Evolutionary conservation across 64 coral and sea anemone genomes (phyloP).

Genomic region (Pachyseris speciosa): DNA sequence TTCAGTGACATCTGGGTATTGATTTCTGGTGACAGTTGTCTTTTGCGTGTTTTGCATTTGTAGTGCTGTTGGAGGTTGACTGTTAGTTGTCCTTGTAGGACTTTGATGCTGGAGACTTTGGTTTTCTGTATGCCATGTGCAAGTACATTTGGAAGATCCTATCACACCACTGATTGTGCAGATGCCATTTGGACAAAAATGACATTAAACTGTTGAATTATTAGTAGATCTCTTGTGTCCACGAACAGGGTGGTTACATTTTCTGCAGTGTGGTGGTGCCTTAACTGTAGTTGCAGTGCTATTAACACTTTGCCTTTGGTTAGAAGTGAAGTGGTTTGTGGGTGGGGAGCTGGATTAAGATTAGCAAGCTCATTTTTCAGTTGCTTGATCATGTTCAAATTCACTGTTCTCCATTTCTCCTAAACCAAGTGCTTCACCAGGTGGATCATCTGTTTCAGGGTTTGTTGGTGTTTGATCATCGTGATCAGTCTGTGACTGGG

Average conservation of each 20-base stretch:
- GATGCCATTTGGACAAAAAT: background rate
- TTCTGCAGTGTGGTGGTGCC: constrained; percentile 50
- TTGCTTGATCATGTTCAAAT: background rate
- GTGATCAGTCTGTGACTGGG: background rate
- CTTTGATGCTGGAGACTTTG: background rate
- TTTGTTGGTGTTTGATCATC: background rate
- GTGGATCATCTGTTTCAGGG: background rate
- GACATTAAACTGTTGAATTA: background rate
- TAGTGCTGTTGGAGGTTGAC: background rate
- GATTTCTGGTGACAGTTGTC: background rate
- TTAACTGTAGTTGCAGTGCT: background rate
- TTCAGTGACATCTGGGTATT: background rate
- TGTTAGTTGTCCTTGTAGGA: no score
- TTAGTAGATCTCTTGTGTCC: constrained; percentile 22
- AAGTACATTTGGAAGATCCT: background rate
- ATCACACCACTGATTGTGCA: background rate
- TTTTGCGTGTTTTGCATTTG: background rate
- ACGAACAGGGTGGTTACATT: constrained; percentile 31
- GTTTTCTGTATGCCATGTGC: constrained; percentile 28
- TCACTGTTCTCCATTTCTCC: constrained; percentile 31
- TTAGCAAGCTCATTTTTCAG: constrained; percentile 32
- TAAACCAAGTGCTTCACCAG: background rate
- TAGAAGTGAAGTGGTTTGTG: background rate
- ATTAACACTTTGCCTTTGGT: background rate
- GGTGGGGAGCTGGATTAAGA: constrained; percentile 26